These are phyloP conservation scores for Julus scanicus DNA, from an alignment of 2,888 invertebrate species.

Conservation along the genomic window DNA sequence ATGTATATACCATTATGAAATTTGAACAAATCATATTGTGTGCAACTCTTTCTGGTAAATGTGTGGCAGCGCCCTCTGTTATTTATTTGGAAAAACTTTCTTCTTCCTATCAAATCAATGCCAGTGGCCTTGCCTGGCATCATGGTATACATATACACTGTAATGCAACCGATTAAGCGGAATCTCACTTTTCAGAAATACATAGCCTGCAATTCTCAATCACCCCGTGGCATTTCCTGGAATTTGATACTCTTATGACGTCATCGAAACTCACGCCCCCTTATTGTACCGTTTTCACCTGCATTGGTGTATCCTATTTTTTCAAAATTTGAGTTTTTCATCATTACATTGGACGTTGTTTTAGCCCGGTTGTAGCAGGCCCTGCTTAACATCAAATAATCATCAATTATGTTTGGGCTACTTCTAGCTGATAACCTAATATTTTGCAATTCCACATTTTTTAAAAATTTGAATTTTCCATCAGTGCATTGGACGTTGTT, in stretches of 20 bases:
- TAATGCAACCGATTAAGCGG: not conserved
- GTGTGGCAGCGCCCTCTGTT: not conserved
- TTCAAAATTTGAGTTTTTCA: not conserved
- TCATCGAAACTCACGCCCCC: not conserved
- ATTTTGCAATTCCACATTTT: too few species aligned
- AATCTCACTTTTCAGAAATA: constrained; percentile 29
- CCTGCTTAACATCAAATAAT: too few species aligned
- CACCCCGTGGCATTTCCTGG: not conserved
- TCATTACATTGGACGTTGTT: too few species aligned
- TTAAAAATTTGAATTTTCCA: too few species aligned
- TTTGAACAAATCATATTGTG: too few species aligned
- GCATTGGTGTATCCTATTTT: not conserved
- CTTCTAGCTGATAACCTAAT: too few species aligned
- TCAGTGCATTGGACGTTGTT: too few species aligned
- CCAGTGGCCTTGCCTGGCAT: not conserved
- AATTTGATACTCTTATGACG: not conserved
- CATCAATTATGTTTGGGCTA: too few species aligned
- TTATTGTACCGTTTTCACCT: not conserved
- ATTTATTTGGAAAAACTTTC: not conserved
- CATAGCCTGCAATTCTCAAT: constrained; percentile 17
- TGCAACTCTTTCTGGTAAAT: not conserved
- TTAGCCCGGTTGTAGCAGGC: too few species aligned
- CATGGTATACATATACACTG: not conserved
- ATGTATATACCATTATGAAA: too few species aligned
- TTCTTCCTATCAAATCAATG: not conserved